Conservation (phyloP, 2,888 invertebrate species). For the Gasteruption jaculator region DNA sequence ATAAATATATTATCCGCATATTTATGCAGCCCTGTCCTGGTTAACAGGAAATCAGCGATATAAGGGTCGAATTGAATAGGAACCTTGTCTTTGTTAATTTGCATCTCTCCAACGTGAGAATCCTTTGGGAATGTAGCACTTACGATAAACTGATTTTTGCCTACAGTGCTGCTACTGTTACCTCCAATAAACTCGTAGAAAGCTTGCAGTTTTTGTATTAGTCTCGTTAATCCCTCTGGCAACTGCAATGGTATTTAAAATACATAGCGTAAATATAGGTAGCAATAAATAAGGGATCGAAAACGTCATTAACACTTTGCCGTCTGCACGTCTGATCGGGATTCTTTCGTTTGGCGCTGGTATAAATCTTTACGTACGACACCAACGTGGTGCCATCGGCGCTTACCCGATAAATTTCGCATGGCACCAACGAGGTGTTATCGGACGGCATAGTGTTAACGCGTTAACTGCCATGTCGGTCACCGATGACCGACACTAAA, state of each 20-base stretch:
- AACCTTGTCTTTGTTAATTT: constrained; percentile 34
- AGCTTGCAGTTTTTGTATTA: constrained; percentile 35
- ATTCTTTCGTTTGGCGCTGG: no score
- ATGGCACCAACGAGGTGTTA: no score
- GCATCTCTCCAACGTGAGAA: constrained; percentile 31
- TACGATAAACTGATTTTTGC: constrained; percentile 30
- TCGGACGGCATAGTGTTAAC: no score
- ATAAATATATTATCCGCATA: constrained; percentile 38
- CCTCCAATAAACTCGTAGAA: constrained; percentile 40
- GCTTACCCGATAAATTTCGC: no score
- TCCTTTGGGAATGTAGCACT: constrained; percentile 38
- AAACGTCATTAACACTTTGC: no score
- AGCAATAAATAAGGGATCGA: no score
- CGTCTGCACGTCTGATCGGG: no score
- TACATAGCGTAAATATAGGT: no score
- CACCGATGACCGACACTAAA: no score
- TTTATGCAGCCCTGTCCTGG: constrained; percentile 41
- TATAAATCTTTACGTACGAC: no score
- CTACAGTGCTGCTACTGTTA: constrained; percentile 26
- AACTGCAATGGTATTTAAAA: constrained; percentile 27
- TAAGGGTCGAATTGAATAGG: constrained; percentile 32
- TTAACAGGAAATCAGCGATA: constrained; percentile 37
- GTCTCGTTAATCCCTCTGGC: constrained; percentile 31
- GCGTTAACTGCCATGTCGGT: no score
- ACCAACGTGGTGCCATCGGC: no score